A percentile compares a stretch with the other conserved stretches of the same genome.
Conservation (phyloP, 2,797 vertebrate species). For the Podarcis lilfordi region DNA sequence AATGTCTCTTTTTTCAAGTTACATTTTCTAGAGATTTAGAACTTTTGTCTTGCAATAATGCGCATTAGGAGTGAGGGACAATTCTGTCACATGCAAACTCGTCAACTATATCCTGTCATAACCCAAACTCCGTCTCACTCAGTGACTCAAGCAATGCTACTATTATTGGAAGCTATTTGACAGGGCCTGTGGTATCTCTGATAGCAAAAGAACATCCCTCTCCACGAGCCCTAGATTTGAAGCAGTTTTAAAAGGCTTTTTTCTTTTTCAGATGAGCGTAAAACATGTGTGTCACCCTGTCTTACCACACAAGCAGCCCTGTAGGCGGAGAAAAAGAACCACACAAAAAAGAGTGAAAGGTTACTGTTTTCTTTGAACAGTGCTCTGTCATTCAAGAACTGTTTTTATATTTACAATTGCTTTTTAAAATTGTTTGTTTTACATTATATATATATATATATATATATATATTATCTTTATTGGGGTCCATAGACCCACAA, state of each 20-base stretch:
- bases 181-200: not conserved
- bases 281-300: not conserved
- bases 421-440: too few relatives aligned
- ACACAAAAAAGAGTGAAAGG: not conserved
- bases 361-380: not conserved
- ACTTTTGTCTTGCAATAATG: not conserved
- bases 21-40: not conserved
- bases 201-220: not conserved
- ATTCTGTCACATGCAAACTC: not conserved
- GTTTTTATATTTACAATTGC: too few relatives aligned
- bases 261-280: not conserved
- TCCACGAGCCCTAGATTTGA: not conserved
- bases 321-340: not conserved
- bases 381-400: not conserved
- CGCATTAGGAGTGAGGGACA: not conserved
- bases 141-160: not conserved
- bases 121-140: not conserved
- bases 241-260: not conserved
- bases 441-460: too few relatives aligned
- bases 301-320: not conserved
- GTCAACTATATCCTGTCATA: too few relatives aligned
- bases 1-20: too few relatives aligned
- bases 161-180: not conserved
- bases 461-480: too few relatives aligned
- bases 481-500: too few relatives aligned